Conservation (phyloP, 2,113 vertebrate genomes). For the Siphamia tubifer region DNA sequence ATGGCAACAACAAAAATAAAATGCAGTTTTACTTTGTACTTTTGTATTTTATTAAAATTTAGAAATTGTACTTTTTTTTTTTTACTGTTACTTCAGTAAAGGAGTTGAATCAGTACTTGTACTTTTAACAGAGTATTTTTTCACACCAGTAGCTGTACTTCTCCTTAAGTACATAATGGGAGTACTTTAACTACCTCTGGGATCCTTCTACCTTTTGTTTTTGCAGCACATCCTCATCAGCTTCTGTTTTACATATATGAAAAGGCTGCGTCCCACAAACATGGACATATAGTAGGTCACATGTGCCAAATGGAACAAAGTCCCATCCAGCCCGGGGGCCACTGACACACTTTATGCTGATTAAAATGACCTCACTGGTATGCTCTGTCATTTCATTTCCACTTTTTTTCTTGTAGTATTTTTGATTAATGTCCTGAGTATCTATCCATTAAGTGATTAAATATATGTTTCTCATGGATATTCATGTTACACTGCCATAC, state of each 20-base stretch:
- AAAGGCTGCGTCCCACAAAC: neutral
- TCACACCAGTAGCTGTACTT: too few species aligned
- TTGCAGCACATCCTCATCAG: neutral
- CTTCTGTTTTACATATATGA: neutral
- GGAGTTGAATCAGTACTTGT: too few species aligned
- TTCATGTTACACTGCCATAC: neutral
- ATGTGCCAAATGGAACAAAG: constrained; percentile 32
- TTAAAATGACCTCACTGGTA: neutral
- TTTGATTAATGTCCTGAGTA: neutral
- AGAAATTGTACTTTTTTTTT: too few species aligned
- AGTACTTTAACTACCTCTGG: too few species aligned
- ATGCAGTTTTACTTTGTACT: too few species aligned
- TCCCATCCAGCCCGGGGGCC: constrained; percentile 19
- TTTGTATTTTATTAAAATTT: too few species aligned
- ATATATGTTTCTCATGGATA: neutral
- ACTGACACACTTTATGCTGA: constrained; percentile 35
- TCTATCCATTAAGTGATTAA: neutral
- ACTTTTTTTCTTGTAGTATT: too few species aligned
- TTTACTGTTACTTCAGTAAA: too few species aligned
- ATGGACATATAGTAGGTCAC: neutral
- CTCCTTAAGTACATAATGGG: too few species aligned
- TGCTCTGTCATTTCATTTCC: neutral
- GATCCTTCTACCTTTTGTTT: constrained; percentile 28
- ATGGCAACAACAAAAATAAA: too few species aligned
- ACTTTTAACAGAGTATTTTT: too few species aligned